Evolutionary conservation across 2,113 vertebrate genomes (phyloP).

Genomic region (Dermatemys mawii): DNA sequence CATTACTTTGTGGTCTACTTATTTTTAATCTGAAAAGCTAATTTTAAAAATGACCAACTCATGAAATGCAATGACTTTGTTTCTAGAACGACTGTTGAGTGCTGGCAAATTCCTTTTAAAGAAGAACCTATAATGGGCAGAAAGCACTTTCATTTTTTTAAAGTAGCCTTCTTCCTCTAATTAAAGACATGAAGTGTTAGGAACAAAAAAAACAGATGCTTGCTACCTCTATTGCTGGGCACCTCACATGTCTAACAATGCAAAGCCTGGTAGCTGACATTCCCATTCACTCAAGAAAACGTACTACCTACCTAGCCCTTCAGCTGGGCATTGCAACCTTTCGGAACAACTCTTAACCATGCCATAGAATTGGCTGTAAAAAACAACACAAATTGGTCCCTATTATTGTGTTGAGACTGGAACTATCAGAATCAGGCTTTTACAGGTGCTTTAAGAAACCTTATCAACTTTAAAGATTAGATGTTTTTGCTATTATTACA

Average conservation of each 20-base stretch:
- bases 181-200: not conserved
- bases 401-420: not conserved
- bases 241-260: not conserved
- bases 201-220: not conserved
- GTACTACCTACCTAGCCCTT: not conserved
- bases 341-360: not conserved
- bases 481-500: not conserved
- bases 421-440: not conserved
- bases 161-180: not conserved
- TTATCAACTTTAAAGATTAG: not conserved
- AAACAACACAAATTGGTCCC: not conserved
- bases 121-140: not conserved
- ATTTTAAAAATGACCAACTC: not conserved
- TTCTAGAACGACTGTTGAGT: not conserved
- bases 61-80: fast-evolving
- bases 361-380: not conserved
- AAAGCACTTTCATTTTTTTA: not conserved
- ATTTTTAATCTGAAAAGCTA: not conserved
- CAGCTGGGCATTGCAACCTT: not conserved
- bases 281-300: not conserved
- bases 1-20: not conserved
- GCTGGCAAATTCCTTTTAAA: not conserved
- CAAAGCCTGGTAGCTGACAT: not conserved
- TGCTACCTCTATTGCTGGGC: not conserved
- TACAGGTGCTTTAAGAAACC: not conserved